Evolutionary conservation across 2,113 vertebrate species (phyloP), one percentile per base, ranked within the genome.

Genomic region (Leptosomus discolor): DNA sequence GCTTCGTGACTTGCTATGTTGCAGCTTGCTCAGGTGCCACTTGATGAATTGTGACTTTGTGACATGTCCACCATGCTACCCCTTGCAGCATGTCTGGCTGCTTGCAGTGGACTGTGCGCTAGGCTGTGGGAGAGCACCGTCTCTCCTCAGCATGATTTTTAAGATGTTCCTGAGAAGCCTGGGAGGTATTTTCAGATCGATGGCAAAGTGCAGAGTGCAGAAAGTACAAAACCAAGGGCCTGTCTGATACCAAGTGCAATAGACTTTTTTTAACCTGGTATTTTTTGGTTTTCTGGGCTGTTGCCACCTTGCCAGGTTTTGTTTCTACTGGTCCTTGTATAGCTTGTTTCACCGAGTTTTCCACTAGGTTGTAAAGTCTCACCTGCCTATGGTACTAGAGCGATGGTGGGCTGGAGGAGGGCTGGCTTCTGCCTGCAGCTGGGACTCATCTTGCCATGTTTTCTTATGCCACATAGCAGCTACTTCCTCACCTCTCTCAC

Each of bases 81-180:
- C 14, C 21, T 60, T 19, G 64, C 43, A 45, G 54, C 5, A 0
- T 7, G 27, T 4, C 60, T 10, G 17, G 15, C 58, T 78, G 69
- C 60, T 43, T 8, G 9, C 67, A 30, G 17, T 1, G 26, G 22
- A 13, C 29, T 1, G 5, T 6, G 46, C 0, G 3, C 13, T 21
- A 8, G 63, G 2, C 39, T 14, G 8, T 3, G 8, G 39, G 58
- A 92, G 54, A 77, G 45, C 4, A 2, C 34, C 29, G 7, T 15
- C 29, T 36, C 36, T 51, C 36, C 64, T 70, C 77, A 58, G 41
- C 37, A 12, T 5, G 20, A 20, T 22, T 78, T n/a, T 17, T 50
- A 50, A 74, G 51, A 19, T 4, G 34, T 36, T 37, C 22, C 12
- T 23, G 27, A 43, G 83, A 81, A 78, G 7, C 5, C 7, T 43